These are phyloP conservation scores for Antheraea pernyi DNA, from an alignment of 1,140 invertebrate species.

Conservation along the genomic window DNA sequence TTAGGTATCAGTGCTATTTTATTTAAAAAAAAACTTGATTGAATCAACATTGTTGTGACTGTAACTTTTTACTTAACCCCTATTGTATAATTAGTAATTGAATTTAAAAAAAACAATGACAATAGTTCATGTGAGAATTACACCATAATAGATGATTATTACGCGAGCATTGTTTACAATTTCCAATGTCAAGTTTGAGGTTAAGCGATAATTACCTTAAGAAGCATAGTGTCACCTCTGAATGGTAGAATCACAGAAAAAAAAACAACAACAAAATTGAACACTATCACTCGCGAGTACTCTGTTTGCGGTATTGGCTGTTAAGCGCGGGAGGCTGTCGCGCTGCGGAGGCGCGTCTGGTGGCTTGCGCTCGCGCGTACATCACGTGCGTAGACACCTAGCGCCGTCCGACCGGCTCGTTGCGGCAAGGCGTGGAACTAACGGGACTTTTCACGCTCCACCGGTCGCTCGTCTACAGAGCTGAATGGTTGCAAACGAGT, in stretches of 20 bases:
- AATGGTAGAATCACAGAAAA: slow-evolving; percentile 20
- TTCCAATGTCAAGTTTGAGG: slow-evolving; percentile 32
- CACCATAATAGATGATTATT: slow-evolving; percentile 22
- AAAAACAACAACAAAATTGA: slow-evolving; percentile 34
- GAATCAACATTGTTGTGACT: slow-evolving; percentile 7
- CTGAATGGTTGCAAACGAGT: slow-evolving; percentile 29
- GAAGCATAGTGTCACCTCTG: slow-evolving; percentile 30
- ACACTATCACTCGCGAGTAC: slow-evolving; percentile 58
- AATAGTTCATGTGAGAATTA: slow-evolving; percentile 32
- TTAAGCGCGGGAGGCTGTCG: slow-evolving; percentile 66
- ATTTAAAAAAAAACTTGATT: slow-evolving; percentile 9
- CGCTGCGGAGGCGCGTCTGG: slow-evolving; percentile 56
- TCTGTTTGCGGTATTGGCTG: slow-evolving; percentile 32
- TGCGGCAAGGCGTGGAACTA: slow-evolving; percentile 55
- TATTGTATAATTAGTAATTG: slow-evolving; percentile 7
- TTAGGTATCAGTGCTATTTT: background rate
- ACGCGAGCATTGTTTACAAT: slow-evolving; percentile 30
- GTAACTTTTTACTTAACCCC: slow-evolving; percentile 5
- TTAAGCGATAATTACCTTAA: slow-evolving; percentile 40
- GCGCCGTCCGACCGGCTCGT: slow-evolving; percentile 47
- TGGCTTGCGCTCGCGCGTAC: slow-evolving; percentile 56
- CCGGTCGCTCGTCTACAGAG: slow-evolving; percentile 27
- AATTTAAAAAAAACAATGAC: slow-evolving; percentile 17
- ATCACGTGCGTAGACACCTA: slow-evolving; percentile 55
- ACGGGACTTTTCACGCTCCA: slow-evolving; percentile 61